Evolutionary conservation across 1,140 invertebrate genomes (phyloP).

Genomic region (Patella vulgata): DNA sequence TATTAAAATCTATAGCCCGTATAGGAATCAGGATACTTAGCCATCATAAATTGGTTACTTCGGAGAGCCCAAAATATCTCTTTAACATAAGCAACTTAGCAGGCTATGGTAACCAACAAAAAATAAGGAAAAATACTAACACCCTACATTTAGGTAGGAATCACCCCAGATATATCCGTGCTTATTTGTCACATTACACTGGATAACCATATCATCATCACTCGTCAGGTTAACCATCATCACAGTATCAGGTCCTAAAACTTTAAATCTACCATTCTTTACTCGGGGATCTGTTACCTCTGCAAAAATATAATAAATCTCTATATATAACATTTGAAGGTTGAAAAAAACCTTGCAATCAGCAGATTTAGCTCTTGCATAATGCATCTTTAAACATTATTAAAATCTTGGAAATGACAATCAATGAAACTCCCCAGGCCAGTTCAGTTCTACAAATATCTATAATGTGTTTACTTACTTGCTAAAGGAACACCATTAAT

Average conservation of each 20-base stretch:
- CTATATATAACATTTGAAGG: no score
- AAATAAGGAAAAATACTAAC: slow-evolving; percentile 68
- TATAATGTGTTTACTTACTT: slow-evolving; percentile 45
- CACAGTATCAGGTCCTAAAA: slow-evolving; percentile 76
- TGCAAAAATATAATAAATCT: not conserved
- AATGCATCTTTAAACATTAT: not conserved
- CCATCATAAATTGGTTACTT: no score
- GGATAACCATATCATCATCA: slow-evolving; percentile 95
- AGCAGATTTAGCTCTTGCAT: no score
- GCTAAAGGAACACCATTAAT: slow-evolving; percentile 92
- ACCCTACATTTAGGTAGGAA: slow-evolving; percentile 95
- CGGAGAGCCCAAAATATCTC: no score
- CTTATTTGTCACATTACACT: slow-evolving; percentile 98
- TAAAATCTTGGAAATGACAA: not conserved
- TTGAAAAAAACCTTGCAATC: no score
- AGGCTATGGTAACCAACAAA: slow-evolving; percentile 63
- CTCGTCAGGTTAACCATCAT: slow-evolving; percentile 85
- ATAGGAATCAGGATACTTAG: no score
- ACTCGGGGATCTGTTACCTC: slow-evolving; percentile 67
- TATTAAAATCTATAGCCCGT: no score
- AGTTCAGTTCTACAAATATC: not conserved
- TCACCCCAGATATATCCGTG: slow-evolving; percentile 98
- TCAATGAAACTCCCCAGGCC: not conserved
- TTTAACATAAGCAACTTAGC: no score
- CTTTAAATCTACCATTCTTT: slow-evolving; percentile 78